Percentiles rank a stretch among this genome's conserved stretches.
Conservation (phyloP, 2,113 vertebrate genomes). For the Rousettus leschenaultii region DNA sequence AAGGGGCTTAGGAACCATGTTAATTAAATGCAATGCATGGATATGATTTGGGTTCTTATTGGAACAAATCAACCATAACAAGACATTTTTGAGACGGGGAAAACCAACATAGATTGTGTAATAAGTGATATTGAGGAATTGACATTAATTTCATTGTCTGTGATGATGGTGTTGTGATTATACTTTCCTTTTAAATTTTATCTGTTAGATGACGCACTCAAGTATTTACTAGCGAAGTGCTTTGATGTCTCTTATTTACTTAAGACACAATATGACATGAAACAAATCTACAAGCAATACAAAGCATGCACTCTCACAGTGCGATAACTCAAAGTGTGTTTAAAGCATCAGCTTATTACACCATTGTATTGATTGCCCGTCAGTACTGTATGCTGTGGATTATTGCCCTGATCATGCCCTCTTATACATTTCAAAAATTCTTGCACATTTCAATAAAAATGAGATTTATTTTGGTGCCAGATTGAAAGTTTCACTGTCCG, state of each 20-base stretch:
- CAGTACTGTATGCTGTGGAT: background rate
- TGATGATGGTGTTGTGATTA: background rate
- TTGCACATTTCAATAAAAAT: slow-evolving; percentile 31
- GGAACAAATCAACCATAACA: background rate
- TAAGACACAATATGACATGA: background rate
- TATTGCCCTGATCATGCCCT: background rate
- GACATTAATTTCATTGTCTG: background rate
- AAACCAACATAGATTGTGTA: background rate
- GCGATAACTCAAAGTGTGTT: background rate
- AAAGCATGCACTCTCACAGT: background rate
- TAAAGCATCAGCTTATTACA: fast-evolving
- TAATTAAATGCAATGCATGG: background rate
- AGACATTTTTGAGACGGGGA: background rate
- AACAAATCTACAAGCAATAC: background rate
- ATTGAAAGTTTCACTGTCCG: background rate
- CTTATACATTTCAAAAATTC: background rate
- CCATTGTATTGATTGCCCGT: background rate
- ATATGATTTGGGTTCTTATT: background rate
- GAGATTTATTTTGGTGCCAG: background rate
- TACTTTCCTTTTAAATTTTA: background rate
- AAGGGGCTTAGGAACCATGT: background rate
- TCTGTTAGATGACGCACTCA: background rate
- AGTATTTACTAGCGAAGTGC: background rate
- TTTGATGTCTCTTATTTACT: background rate
- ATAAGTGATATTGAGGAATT: background rate